Evolutionary conservation across 2,113 vertebrate genomes (phyloP).

Genomic region (Pandion haliaetus): DNA sequence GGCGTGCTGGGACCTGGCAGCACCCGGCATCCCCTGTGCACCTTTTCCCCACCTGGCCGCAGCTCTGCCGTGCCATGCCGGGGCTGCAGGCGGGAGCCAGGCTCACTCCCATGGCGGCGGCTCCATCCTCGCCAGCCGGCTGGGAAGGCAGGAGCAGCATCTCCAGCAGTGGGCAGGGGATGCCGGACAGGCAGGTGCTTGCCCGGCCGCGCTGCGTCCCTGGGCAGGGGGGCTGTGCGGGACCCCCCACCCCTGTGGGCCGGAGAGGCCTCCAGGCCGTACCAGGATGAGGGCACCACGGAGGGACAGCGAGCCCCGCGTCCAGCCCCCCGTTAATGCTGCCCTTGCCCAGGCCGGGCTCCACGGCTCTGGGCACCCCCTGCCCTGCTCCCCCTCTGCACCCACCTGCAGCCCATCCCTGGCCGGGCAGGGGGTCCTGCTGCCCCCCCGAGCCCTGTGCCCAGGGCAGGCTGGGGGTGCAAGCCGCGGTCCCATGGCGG

Average conservation of each 20-base stretch:
- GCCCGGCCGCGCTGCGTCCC: not conserved
- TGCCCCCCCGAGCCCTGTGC: not conserved
- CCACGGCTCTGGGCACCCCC: not conserved
- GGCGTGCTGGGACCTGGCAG: not conserved
- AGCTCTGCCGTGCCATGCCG: not conserved
- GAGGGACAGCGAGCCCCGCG: rapidly evolving
- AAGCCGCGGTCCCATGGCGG: rapidly evolving
- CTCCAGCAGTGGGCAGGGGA: not conserved
- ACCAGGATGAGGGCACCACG: not conserved
- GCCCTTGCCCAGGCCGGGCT: not conserved
- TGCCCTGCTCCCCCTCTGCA: not conserved
- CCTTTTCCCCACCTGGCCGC: not conserved
- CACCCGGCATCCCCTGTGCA: not conserved
- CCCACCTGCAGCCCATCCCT: not conserved
- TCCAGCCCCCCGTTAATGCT: too few relatives aligned
- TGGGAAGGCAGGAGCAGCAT: not conserved
- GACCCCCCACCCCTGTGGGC: not conserved
- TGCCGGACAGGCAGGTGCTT: too few relatives aligned
- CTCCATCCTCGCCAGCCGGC: rapidly evolving
- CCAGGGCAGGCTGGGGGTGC: too few relatives aligned
- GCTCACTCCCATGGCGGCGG: not conserved
- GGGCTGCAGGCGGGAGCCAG: not conserved
- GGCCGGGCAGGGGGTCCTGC: not conserved
- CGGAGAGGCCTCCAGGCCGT: not conserved
- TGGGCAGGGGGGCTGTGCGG: not conserved